Evolutionary conservation across 1,140 invertebrate genomes (phyloP).

Genomic region (Manduca sexta): DNA sequence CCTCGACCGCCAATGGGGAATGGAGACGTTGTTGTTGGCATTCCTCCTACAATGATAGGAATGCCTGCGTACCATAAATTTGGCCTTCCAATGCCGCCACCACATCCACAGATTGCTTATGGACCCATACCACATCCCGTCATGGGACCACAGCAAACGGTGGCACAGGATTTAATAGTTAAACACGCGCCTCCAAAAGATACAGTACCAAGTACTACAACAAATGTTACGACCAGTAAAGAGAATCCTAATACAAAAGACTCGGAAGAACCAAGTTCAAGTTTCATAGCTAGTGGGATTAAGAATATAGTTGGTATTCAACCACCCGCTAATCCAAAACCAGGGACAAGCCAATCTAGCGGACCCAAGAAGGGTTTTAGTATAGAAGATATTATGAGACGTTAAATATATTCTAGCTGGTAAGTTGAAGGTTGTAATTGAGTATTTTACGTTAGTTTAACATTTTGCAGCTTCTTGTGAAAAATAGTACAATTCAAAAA

Average conservation of each 20-base stretch:
- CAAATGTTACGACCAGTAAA: constrained; percentile 53
- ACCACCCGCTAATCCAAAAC: constrained; percentile 62
- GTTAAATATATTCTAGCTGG: constrained; percentile 63
- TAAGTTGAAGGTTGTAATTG: not conserved
- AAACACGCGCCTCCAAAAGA: constrained; percentile 68
- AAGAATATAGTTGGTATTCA: constrained; percentile 69
- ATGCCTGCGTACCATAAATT: constrained; percentile 66
- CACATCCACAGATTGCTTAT: constrained; percentile 62
- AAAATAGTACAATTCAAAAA: not conserved
- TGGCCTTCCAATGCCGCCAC: constrained; percentile 63
- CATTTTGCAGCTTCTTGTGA: not conserved
- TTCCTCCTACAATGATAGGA: constrained; percentile 54
- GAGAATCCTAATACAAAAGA: constrained; percentile 43
- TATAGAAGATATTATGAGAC: constrained; percentile 83
- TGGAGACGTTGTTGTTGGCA: constrained; percentile 49
- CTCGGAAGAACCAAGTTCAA: constrained; percentile 40
- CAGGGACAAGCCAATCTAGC: constrained; percentile 66
- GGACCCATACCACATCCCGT: constrained; percentile 49
- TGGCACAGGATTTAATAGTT: constrained; percentile 69
- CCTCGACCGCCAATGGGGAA: constrained; percentile 46
- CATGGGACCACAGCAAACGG: constrained; percentile 62
- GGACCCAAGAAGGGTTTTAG: constrained; percentile 78
- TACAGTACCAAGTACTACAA: constrained; percentile 51
- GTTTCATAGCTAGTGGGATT: constrained; percentile 60
- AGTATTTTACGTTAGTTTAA: not conserved